Evolutionary conservation across 2,888 invertebrate genomes (phyloP).

Genomic region (Patella ulyssiponensis): DNA sequence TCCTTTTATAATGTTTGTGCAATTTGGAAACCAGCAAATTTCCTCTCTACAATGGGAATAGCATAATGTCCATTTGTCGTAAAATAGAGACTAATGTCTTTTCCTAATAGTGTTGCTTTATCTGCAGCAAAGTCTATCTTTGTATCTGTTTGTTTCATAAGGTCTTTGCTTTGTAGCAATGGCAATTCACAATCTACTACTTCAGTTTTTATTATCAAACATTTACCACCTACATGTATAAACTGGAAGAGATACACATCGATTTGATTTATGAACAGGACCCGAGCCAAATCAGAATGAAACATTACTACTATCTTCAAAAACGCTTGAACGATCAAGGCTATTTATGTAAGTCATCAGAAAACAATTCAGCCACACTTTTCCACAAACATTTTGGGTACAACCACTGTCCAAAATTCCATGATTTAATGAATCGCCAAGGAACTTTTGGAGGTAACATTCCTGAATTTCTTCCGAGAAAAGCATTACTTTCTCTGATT

Average conservation of each 20-base stretch:
- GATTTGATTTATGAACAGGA: not conserved
- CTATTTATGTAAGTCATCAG: not conserved
- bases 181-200: slow-evolving; percentile 6
- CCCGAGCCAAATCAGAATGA: not conserved
- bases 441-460: not conserved
- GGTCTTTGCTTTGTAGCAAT: not conserved
- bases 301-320: not conserved
- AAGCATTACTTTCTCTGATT: not conserved
- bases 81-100: not conserved
- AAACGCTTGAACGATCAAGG: not conserved
- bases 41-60: not conserved
- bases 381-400: not conserved
- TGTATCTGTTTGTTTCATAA: not conserved
- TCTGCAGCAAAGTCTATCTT: not conserved
- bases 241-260: not conserved
- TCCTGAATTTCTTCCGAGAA: not conserved
- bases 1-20: too few relatives aligned
- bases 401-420: not conserved
- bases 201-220: not conserved
- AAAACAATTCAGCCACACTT: not conserved
- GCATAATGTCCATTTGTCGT: not conserved
- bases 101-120: not conserved
- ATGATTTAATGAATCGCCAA: not conserved
- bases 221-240: not conserved
- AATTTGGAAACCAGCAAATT: not conserved